These are phyloP conservation scores for Paraplagusia blochii DNA, from an alignment of 2,113 vertebrate genomes.

Conservation along the genomic window DNA sequence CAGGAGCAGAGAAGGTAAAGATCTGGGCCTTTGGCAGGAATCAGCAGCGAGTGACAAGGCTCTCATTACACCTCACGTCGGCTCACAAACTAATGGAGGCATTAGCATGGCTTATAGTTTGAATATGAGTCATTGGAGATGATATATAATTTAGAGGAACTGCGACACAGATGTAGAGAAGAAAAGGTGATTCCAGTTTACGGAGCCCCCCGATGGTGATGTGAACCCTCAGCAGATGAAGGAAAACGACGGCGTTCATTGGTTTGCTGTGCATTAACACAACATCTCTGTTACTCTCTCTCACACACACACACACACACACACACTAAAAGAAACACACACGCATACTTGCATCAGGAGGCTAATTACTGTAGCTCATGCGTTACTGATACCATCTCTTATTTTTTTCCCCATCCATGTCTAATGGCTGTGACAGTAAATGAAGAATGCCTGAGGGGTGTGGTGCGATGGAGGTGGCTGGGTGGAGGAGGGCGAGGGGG, in stretches of 20 bases:
- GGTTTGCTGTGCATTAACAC: constrained; percentile 42
- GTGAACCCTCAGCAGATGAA: constrained; percentile 52
- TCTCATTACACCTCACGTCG: constrained; percentile 53
- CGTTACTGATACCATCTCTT: constrained; percentile 78
- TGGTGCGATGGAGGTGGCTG: constrained; percentile 32
- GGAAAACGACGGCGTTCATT: constrained; percentile 37
- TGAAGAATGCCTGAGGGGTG: constrained; percentile 66
- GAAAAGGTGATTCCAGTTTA: constrained; percentile 53
- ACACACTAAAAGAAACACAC: constrained; percentile 27
- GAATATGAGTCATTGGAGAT: constrained; percentile 58
- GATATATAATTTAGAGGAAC: constrained; percentile 60
- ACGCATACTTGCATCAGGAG: constrained; percentile 64
- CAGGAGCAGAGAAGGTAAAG: constrained; percentile 43
- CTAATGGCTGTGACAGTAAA: constrained; percentile 78
- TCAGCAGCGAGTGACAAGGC: constrained; percentile 53
- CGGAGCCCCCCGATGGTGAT: constrained; percentile 47
- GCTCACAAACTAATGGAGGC: constrained; percentile 64
- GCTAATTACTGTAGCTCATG: constrained; percentile 78
- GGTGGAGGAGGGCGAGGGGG: constrained; percentile 27
- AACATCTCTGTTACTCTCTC: constrained; percentile 6
- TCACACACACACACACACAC: constrained; percentile 23
- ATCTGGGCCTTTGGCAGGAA: constrained; percentile 50
- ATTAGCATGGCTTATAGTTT: constrained; percentile 62
- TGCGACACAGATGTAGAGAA: constrained; percentile 42
- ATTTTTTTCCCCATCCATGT: constrained; percentile 69